These are phyloP conservation scores for Herpetotheres cachinnans DNA, from an alignment of 2,113 vertebrate species.

Conservation along the genomic window DNA sequence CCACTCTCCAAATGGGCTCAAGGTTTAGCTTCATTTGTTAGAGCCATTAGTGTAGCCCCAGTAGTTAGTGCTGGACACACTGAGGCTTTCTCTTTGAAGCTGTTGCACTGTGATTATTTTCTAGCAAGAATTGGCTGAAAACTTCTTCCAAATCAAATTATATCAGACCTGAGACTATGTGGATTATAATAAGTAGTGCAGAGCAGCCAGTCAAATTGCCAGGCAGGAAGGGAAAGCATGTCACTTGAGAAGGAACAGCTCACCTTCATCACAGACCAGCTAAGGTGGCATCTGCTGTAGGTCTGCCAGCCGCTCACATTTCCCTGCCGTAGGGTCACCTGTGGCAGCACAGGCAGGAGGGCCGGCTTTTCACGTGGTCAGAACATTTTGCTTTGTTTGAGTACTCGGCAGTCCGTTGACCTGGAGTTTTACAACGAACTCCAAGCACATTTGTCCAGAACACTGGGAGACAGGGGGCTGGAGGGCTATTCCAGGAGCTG, in stretches of 20 bases:
- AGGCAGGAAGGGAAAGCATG: neutral
- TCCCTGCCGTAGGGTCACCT: constrained; percentile 10
- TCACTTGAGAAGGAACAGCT: neutral
- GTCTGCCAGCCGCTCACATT: constrained; percentile 16
- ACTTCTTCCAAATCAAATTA: neutral
- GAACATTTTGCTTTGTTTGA: constrained; percentile 73
- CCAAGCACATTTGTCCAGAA: constrained; percentile 77
- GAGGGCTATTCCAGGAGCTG: constrained; percentile 67
- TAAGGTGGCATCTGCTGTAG: neutral
- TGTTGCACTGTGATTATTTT: neutral
- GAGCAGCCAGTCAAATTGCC: neutral
- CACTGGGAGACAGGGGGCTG: constrained; percentile 37
- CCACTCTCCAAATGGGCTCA: neutral
- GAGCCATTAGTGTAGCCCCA: neutral
- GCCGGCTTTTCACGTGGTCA: constrained; percentile 47
- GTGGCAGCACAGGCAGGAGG: constrained; percentile 15
- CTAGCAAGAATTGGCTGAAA: neutral
- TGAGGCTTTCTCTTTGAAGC: neutral
- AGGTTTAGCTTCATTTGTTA: neutral
- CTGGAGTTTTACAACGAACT: constrained; percentile 67
- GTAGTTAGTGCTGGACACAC: neutral
- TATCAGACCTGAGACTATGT: neutral
- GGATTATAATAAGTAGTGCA: neutral
- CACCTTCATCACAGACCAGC: neutral
- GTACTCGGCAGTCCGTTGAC: constrained; percentile 64